phyloP scores from a whole-genome alignment of 2,113 vertebrate genomes.

The Muscicapa adusta region DNA sequence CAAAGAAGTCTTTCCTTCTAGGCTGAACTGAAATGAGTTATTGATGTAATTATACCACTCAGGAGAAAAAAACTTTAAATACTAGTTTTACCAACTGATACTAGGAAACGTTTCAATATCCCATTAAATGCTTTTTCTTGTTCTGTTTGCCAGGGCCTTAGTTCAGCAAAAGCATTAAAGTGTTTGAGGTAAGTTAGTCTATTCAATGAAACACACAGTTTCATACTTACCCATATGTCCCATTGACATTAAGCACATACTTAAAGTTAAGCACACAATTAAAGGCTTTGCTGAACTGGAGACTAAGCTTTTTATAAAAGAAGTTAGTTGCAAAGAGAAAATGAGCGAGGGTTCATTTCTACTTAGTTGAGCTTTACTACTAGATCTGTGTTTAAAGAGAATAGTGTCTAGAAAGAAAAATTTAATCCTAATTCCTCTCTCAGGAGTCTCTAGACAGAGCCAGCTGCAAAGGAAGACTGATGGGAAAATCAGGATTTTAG shows the following conservation, averaged over 20 bases:
- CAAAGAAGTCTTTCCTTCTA: neutral
- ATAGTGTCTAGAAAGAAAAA: neutral
- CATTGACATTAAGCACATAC: slow-evolving; percentile 44
- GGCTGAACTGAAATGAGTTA: slow-evolving; percentile 16
- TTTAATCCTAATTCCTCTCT: slow-evolving; percentile 20
- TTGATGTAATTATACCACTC: neutral
- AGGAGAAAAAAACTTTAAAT: neutral
- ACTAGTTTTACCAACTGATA: neutral
- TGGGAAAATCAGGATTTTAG: neutral
- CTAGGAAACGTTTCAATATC: neutral
- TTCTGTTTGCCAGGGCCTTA: neutral
- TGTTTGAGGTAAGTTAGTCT: neutral
- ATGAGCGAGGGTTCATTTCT: slow-evolving; percentile 2
- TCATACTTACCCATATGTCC: slow-evolving; percentile 40
- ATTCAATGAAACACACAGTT: neutral
- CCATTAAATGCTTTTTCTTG: neutral
- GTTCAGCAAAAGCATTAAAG: slow-evolving; percentile 8
- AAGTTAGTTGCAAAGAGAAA: slow-evolving; percentile 25
- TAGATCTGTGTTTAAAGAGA: neutral
- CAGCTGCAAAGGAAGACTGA: neutral
- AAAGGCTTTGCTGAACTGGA: slow-evolving; percentile 38
- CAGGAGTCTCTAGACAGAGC: neutral
- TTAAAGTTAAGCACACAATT: slow-evolving; percentile 56
- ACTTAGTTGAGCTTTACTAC: neutral
- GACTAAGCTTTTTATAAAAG: slow-evolving; percentile 13